A percentile compares a stretch with the other conserved stretches of the same genome.
These are phyloP conservation scores for Brachystomella parvula DNA, from an alignment of 1,140 invertebrate species.

Conservation along the genomic window DNA sequence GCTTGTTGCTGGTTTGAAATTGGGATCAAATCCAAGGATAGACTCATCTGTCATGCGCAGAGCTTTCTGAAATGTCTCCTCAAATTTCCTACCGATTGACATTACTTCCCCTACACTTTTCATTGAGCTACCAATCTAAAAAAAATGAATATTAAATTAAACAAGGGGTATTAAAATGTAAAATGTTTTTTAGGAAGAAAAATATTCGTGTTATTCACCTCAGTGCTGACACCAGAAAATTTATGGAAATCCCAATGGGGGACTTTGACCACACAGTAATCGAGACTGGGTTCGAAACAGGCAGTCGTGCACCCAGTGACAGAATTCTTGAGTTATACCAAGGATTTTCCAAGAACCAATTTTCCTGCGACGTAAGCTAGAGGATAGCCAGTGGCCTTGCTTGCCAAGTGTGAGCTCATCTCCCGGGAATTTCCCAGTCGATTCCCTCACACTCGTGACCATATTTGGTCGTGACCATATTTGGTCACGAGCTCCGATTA, in stretches of 20 bases:
- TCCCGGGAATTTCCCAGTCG: too few species aligned
- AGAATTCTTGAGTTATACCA: constrained; percentile 84
- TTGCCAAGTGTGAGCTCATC: constrained; percentile 96
- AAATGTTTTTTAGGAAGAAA: too few species aligned
- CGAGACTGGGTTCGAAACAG: constrained; percentile 97
- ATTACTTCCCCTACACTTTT: constrained; percentile 99
- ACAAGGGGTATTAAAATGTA: too few species aligned
- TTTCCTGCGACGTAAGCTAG: constrained; percentile 98
- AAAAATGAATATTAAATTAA: too few species aligned
- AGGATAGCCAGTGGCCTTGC: constrained; percentile 74
- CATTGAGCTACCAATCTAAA: constrained; percentile 96
- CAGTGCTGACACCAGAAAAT: constrained; percentile 88
- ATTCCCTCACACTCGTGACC: too few species aligned
- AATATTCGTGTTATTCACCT: constrained; percentile 48
- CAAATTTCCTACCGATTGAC: constrained; percentile 94
- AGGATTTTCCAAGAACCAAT: constrained; percentile 76
- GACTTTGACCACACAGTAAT: constrained; percentile 98
- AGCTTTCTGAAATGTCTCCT: constrained; percentile 99
- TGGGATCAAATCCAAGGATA: constrained; percentile 88
- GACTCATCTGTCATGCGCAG: constrained; percentile 95
- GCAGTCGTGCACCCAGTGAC: constrained; percentile 96
- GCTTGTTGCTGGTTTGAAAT: constrained; percentile 62
- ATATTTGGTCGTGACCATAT: too few species aligned
- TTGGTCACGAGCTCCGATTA: too few species aligned
- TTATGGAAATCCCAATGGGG: constrained; percentile 97